Percentiles rank a stretch among this genome's conserved stretches.
phyloP scores from a whole-genome alignment of 2,113 vertebrate genomes.

The Lophius piscatorius region DNA sequence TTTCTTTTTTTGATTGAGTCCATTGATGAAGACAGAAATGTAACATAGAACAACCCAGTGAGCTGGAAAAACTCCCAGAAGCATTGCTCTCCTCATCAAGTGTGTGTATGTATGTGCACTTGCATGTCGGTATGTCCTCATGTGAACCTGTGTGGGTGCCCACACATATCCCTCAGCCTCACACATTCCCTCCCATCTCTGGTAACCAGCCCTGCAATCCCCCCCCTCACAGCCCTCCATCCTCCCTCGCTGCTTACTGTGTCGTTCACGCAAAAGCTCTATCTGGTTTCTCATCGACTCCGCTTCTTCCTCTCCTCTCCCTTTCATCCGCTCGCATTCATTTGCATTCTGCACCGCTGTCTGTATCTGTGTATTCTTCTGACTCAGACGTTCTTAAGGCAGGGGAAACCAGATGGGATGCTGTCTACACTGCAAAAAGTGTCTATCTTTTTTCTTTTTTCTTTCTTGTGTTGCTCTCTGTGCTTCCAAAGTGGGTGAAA shows the following conservation, averaged over 20 bases:
- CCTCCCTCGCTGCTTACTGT: slow-evolving; percentile 11
- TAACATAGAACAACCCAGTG: slow-evolving; percentile 34
- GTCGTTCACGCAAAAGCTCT: slow-evolving; percentile 18
- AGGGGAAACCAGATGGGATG: slow-evolving; percentile 54
- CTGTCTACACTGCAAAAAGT: slow-evolving; percentile 61
- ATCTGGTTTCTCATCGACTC: slow-evolving; percentile 30
- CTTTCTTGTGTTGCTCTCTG: slow-evolving; percentile 2
- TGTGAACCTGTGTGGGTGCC: slow-evolving; percentile 58
- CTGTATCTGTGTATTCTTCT: slow-evolving; percentile 37
- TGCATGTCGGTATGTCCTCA: slow-evolving; percentile 52
- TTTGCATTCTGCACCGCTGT: slow-evolving; percentile 60
- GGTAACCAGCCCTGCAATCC: slow-evolving; percentile 46
- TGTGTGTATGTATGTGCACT: slow-evolving; percentile 22
- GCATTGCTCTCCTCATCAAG: slow-evolving; percentile 53
- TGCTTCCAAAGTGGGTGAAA: slow-evolving; percentile 37
- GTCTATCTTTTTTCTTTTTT: slow-evolving; percentile 7
- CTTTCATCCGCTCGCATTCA: slow-evolving; percentile 35
- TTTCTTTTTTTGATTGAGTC: slow-evolving; percentile 43
- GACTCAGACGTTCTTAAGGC: slow-evolving; percentile 61
- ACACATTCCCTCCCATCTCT: slow-evolving; percentile 52
- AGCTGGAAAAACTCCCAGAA: slow-evolving; percentile 55
- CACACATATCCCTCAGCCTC: slow-evolving; percentile 39
- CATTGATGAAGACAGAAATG: slow-evolving; percentile 34
- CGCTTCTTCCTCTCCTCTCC: slow-evolving; percentile 24
- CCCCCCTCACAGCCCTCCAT: slow-evolving; percentile 17